These are phyloP conservation scores for Scarus forsteni DNA, from an alignment of 2,797 vertebrate species.

Conservation along the genomic window DNA sequence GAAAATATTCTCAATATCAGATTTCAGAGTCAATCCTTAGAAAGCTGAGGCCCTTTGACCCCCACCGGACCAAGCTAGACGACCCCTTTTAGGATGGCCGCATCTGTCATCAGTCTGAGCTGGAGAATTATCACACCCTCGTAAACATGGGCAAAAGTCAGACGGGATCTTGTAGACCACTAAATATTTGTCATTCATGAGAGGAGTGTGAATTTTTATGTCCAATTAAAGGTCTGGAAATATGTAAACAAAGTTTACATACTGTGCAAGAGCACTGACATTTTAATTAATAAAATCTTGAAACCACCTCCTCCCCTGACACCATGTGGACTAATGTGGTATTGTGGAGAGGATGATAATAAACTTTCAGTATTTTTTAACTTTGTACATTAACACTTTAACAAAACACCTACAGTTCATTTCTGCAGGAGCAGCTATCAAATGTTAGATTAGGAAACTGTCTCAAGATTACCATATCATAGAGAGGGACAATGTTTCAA, in stretches of 20 bases:
- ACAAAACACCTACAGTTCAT: too few species aligned
- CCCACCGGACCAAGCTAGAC: slow-evolving; percentile 2
- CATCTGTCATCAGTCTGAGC: slow-evolving; percentile 39
- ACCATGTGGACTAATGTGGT: neutral
- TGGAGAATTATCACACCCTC: slow-evolving; percentile 29
- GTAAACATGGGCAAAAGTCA: slow-evolving; percentile 14
- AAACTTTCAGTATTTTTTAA: too few species aligned
- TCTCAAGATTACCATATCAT: too few species aligned
- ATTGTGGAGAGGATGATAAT: too few species aligned
- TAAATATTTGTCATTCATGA: slow-evolving; percentile 18
- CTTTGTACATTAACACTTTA: too few species aligned
- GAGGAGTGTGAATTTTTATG: neutral
- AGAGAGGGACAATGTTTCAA: too few species aligned
- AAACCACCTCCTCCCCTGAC: slow-evolving; percentile 8
- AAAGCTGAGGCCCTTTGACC: slow-evolving; percentile 41
- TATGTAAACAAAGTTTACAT: slow-evolving; percentile 5
- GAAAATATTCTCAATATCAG: slow-evolving; percentile 13
- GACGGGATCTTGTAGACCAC: neutral
- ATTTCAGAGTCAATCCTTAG: slow-evolving; percentile 29
- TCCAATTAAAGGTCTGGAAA: neutral
- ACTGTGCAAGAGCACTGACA: slow-evolving; percentile 14
- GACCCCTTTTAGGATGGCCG: slow-evolving; percentile 12
- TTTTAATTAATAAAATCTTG: slow-evolving; percentile 26
- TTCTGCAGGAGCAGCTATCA: too few species aligned
- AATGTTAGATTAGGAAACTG: too few species aligned